Evolutionary conservation across 2,888 invertebrate species (phyloP).

Genomic region (Lithodes maja): DNA sequence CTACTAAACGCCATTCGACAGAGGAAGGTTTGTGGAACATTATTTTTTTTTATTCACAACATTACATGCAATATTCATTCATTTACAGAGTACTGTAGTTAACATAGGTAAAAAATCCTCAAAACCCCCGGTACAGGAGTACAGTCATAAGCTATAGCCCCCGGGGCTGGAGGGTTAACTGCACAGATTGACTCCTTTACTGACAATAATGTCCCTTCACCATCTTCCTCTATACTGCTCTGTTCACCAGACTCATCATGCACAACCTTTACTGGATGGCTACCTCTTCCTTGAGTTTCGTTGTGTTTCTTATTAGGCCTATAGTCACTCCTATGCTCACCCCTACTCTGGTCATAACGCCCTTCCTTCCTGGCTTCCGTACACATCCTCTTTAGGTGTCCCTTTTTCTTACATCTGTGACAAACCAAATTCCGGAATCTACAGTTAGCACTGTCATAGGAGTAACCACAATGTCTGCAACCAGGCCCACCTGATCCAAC

Average conservation of each 20-base stretch:
- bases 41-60: too few relatives aligned
- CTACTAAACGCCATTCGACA: too few relatives aligned
- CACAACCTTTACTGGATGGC: not conserved
- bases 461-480: conserved; percentile 8
- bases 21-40: too few relatives aligned
- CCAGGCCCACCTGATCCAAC: not conserved
- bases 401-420: conserved; percentile 21
- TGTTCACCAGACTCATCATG: not conserved
- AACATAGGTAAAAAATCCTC: too few relatives aligned
- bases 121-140: too few relatives aligned
- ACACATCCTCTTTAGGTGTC: conserved; percentile 17
- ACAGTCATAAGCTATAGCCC: too few relatives aligned
- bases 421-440: not conserved
- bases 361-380: not conserved
- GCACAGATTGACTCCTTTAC: not conserved
- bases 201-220: not conserved
- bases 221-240: not conserved
- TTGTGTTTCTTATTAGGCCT: not conserved
- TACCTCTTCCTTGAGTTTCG: not conserved
- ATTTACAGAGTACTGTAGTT: too few relatives aligned
- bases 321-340: not conserved
- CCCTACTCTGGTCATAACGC: not conserved
- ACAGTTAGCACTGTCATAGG: not conserved
- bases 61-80: too few relatives aligned
- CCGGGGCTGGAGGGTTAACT: too few relatives aligned